A percentile compares a stretch with the other conserved stretches of the same genome.
Evolutionary conservation across 2,888 invertebrate genomes (phyloP).

Genomic region (Erebia epiphron): DNA sequence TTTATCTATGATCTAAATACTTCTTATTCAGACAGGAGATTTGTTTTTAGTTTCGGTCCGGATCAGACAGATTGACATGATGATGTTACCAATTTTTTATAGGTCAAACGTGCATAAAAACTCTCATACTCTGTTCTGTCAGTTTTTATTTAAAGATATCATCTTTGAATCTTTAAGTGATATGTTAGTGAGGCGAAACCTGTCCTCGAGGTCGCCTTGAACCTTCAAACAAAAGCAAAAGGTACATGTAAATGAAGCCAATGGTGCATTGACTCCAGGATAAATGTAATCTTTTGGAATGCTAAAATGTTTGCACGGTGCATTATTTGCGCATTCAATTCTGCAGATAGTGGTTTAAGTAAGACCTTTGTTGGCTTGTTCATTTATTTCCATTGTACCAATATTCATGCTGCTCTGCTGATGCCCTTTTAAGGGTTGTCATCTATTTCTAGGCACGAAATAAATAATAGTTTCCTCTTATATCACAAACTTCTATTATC

Average conservation of each 20-base stretch:
- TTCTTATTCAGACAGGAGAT: too few species aligned
- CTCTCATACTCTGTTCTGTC: too few species aligned
- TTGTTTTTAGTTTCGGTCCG: too few species aligned
- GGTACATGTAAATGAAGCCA: conserved; percentile 6
- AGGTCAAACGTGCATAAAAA: too few species aligned
- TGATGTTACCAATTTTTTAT: too few species aligned
- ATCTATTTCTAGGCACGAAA: neutral
- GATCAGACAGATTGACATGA: too few species aligned
- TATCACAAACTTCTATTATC: too few species aligned
- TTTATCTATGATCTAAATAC: too few species aligned
- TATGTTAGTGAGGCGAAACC: neutral
- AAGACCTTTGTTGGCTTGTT: conserved; percentile 7
- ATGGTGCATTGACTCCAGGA: conserved; percentile 19
- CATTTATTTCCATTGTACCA: conserved; percentile 12
- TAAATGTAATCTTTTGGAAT: conserved; percentile 24
- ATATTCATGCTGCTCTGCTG: neutral
- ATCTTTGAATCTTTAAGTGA: neutral
- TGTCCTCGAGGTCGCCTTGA: neutral
- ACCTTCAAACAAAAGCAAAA: conserved; percentile 13
- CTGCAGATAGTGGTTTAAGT: conserved; percentile 9
- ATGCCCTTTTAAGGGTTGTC: neutral
- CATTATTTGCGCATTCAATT: conserved; percentile 20
- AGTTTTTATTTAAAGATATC: too few species aligned
- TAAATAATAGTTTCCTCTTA: too few species aligned
- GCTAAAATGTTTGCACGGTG: conserved; percentile 22